Conservation (phyloP, 2,797 vertebrate species). For the Trachurus trachurus region DNA sequence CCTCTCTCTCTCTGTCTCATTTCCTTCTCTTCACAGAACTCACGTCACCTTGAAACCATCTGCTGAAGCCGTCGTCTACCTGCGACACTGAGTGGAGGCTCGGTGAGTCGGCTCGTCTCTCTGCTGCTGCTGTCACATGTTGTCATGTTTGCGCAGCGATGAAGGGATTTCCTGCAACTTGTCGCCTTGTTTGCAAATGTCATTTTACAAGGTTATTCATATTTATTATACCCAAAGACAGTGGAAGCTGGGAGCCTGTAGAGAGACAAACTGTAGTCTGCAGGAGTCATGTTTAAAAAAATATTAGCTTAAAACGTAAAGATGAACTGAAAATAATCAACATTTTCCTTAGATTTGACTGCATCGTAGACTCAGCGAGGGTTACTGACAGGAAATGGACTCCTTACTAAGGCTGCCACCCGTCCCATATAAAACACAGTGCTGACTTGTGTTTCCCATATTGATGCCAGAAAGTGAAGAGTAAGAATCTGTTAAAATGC, state of each 20-base stretch:
- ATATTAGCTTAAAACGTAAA: background rate
- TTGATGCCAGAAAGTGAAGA: too few relatives aligned
- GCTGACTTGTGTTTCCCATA: too few relatives aligned
- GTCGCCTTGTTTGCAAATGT: background rate
- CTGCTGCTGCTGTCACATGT: background rate
- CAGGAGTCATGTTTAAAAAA: background rate
- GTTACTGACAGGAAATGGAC: too few relatives aligned
- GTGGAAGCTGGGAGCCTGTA: too few relatives aligned
- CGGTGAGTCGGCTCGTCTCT: conserved; percentile 58
- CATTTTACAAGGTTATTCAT: background rate
- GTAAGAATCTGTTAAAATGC: too few relatives aligned
- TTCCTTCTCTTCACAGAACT: conserved; percentile 78
- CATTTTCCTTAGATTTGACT: too few relatives aligned
- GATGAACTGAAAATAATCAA: too few relatives aligned
- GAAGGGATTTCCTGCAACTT: background rate
- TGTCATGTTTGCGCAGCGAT: background rate
- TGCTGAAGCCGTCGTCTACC: conserved; percentile 77
- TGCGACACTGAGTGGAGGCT: conserved; percentile 59
- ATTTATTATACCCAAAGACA: too few relatives aligned
- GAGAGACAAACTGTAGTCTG: background rate
- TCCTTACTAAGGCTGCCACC: too few relatives aligned
- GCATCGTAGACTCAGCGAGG: too few relatives aligned
- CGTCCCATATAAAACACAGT: too few relatives aligned
- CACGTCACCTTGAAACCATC: conserved; percentile 89
- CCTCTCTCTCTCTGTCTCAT: background rate